These are phyloP conservation scores for Poicephalus meyeri DNA, from an alignment of 2,113 vertebrate species.

Conservation along the genomic window DNA sequence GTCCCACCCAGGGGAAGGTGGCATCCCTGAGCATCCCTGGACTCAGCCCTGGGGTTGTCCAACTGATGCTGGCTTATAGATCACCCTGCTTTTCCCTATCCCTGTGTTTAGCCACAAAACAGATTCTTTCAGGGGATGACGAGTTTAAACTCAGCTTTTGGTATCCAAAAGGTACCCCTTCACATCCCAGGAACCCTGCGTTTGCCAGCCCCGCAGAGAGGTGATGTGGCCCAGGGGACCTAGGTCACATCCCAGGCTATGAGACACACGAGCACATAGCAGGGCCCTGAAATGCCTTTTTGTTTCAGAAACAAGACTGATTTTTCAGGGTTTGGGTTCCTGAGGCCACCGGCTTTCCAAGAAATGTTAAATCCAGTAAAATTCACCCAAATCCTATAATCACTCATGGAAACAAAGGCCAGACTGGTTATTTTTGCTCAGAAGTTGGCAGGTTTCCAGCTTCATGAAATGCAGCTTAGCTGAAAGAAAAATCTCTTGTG, in stretches of 20 bases:
- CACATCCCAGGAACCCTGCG: accelerated
- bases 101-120: background rate
- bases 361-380: conserved; percentile 23
- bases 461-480: background rate
- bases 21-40: background rate
- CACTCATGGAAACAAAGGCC: background rate
- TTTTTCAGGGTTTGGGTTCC: background rate
- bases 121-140: background rate
- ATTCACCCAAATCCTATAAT: background rate
- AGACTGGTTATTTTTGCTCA: background rate
- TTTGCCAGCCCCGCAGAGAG: background rate
- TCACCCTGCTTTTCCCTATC: background rate
- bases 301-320: background rate
- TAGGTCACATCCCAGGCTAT: accelerated
- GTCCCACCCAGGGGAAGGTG: background rate
- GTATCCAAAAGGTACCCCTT: background rate
- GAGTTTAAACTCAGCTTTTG: background rate
- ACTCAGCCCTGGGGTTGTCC: accelerated
- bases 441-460: background rate
- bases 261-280: accelerated
- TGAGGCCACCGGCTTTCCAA: conserved; percentile 25
- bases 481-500: background rate
- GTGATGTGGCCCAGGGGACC: accelerated
- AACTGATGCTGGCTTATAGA: background rate
- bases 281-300: background rate